Evolutionary conservation across 2,888 invertebrate genomes (phyloP), one percentile per base, ranked within the genome.

Genomic region (Coenonympha arcania): DNA sequence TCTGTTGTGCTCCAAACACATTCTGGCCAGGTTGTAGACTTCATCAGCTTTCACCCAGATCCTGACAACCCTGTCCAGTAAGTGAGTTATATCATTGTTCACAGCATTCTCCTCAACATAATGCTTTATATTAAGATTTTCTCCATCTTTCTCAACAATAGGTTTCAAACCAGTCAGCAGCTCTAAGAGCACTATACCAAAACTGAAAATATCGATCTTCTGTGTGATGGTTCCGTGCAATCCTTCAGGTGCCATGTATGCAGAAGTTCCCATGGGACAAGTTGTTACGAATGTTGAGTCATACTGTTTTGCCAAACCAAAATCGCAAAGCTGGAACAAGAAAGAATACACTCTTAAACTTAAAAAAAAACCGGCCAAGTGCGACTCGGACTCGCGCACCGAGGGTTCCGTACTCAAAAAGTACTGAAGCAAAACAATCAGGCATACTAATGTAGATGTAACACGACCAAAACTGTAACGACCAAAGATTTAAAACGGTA

Each of bases 241-340:
- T 20, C 90, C 90, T 78, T 94, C 93, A 1, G 90, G 91, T n/a
- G 93, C 89, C 90, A 93, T 92, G 71, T 94, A 94, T 0, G 91
- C 91, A 4, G 87, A 85, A 8, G 92, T 92, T 3, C 93, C 93
- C 69, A 89, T 85, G 18, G 89, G 85, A 6, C 84, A 87, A 9
- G 87, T 84, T 4, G 87, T 86, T 3, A 64, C 45, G 46, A 77
- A 69, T 31, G 84, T 83, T 16, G 79, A 73, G 48, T 87, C 85
- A 61, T 84, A 79, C 62, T 87, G 76, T 66, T 91, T 90, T 2
- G 91, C 90, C 46, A 93, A 79, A 0, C 93, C 93, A 81, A 94
- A 92, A 76, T 94, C 94, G 56, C 92, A 91, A 18, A 94, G 71
- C 90, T 91, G 73, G 47, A 87, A 86, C 52, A 60, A 64, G 50